Conservation (phyloP, 92 coral and sea anemone species). For the Pocillopora grandis region DNA sequence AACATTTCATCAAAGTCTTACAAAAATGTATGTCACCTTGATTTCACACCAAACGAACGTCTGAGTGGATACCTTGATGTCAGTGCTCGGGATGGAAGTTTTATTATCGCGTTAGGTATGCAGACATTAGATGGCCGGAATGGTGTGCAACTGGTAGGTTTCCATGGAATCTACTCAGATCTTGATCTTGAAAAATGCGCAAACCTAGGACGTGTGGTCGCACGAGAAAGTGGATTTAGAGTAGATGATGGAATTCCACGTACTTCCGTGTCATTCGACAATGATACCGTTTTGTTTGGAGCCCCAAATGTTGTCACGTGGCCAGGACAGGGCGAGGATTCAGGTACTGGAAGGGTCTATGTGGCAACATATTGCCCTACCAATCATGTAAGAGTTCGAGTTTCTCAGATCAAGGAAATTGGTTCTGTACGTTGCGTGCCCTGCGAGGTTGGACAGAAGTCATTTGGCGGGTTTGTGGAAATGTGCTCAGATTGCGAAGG, state of each 20-base stretch:
- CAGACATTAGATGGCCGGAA: constrained; percentile 74
- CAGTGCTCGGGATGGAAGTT: constrained; percentile 56
- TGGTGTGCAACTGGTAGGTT: constrained; percentile 77
- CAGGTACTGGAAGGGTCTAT: constrained; percentile 93
- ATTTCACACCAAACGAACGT: constrained; percentile 11
- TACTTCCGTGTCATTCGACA: constrained; percentile 66
- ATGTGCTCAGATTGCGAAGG: constrained; percentile 70
- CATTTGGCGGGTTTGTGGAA: constrained; percentile 83
- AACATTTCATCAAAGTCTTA: constrained; percentile 28
- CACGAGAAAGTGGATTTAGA: constrained; percentile 72
- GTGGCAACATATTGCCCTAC: constrained; percentile 76
- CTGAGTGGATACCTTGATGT: constrained; percentile 60
- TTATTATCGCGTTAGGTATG: constrained; percentile 80
- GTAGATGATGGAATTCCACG: constrained; percentile 81
- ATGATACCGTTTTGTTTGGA: constrained; percentile 72
- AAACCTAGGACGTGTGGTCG: constrained; percentile 69
- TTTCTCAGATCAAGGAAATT: constrained; percentile 47
- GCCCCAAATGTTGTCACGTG: constrained; percentile 85
- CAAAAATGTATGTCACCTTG: constrained; percentile 40
- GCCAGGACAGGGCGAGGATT: constrained; percentile 73
- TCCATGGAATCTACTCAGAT: constrained; percentile 51
- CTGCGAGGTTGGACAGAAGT: constrained; percentile 76
- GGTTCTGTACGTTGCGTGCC: constrained; percentile 68
- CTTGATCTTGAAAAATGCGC: constrained; percentile 52
- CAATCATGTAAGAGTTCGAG: constrained; percentile 64